phyloP scores from a whole-genome alignment of 2,888 invertebrate genomes.

The Drosophila eohydei region DNA sequence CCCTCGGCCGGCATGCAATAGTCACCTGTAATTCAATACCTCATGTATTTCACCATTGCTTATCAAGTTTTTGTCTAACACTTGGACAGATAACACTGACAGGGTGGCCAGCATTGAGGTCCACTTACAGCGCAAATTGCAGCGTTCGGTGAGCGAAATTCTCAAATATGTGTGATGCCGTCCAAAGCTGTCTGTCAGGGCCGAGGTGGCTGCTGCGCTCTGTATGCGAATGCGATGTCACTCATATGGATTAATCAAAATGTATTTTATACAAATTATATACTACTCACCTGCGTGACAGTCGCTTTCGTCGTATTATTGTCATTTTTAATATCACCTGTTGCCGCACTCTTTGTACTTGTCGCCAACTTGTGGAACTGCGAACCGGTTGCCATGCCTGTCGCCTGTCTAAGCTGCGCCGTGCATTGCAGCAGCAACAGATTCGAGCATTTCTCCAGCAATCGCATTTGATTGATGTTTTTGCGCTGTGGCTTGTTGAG shows the following conservation, averaged over 20 bases:
- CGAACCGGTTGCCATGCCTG: constrained; percentile 67
- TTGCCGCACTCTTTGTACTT: constrained; percentile 23
- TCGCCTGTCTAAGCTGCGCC: constrained; percentile 32
- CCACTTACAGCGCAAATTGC: constrained; percentile 97
- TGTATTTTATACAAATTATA: background rate
- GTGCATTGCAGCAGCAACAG: constrained; percentile 40
- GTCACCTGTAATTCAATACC: constrained; percentile 87
- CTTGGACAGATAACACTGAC: constrained; percentile 32
- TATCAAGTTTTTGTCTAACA: constrained; percentile 9
- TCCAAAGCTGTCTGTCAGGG: constrained; percentile 93
- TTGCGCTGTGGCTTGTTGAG: constrained; percentile 1
- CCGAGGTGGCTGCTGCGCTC: constrained; percentile 33
- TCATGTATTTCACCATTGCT: constrained; percentile 37
- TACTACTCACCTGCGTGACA: constrained; percentile 34
- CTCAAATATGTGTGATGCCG: constrained; percentile 96
- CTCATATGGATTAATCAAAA: background rate
- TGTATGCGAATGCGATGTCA: background rate
- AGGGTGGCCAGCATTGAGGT: constrained; percentile 7
- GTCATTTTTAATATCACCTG: constrained; percentile 44
- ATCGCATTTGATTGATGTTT: constrained; percentile 51
- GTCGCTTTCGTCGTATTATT: constrained; percentile 7
- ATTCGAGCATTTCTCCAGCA: constrained; percentile 54
- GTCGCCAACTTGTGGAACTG: constrained; percentile 57
- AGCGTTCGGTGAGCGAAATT: constrained; percentile 97
- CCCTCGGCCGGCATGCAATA: constrained; percentile 99